A percentile compares a stretch with the other conserved stretches of the same genome.
Conservation (phyloP, 53 echinoderm and acorn worm species). For the Actinopyga echinites region DNA sequence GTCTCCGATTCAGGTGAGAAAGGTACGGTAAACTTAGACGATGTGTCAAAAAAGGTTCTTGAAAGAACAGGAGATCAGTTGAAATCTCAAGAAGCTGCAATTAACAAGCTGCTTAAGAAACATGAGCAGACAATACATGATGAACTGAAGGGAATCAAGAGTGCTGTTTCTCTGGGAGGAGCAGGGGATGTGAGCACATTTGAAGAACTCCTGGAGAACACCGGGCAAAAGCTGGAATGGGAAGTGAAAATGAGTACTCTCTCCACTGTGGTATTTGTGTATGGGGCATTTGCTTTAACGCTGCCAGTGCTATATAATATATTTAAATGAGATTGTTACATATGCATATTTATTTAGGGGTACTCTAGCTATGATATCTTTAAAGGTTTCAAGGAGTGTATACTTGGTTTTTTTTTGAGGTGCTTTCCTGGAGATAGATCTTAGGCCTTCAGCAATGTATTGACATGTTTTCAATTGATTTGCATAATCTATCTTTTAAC, state of each 20-base stretch:
- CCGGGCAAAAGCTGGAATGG: constrained; percentile 94
- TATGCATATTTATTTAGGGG: too few relatives aligned
- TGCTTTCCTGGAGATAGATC: too few relatives aligned
- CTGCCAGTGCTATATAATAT: constrained; percentile 94
- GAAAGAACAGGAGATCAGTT: constrained; percentile 59
- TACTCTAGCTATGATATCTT: too few relatives aligned
- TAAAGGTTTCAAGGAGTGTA: too few relatives aligned
- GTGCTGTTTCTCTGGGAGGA: constrained; percentile 53
- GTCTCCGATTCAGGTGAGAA: background rate
- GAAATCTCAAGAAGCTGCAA: constrained; percentile 54
- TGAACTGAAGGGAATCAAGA: constrained; percentile 66
- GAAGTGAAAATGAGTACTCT: constrained; percentile 95
- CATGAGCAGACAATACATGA: constrained; percentile 64
- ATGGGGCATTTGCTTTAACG: constrained; percentile 95
- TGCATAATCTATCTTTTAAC: too few relatives aligned
- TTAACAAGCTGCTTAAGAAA: constrained; percentile 55
- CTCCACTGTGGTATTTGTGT: constrained; percentile 93
- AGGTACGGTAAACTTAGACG: background rate
- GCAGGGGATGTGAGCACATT: constrained; percentile 56
- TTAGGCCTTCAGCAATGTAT: too few relatives aligned
- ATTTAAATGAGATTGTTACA: constrained; percentile 66
- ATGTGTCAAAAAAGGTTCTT: constrained; percentile 23
- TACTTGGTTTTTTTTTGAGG: too few relatives aligned
- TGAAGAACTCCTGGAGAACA: constrained; percentile 76
- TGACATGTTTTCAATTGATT: too few relatives aligned